These are phyloP conservation scores for Clarias laeviceps DNA, from an alignment of 2,797 vertebrate genomes.

Conservation along the genomic window DNA sequence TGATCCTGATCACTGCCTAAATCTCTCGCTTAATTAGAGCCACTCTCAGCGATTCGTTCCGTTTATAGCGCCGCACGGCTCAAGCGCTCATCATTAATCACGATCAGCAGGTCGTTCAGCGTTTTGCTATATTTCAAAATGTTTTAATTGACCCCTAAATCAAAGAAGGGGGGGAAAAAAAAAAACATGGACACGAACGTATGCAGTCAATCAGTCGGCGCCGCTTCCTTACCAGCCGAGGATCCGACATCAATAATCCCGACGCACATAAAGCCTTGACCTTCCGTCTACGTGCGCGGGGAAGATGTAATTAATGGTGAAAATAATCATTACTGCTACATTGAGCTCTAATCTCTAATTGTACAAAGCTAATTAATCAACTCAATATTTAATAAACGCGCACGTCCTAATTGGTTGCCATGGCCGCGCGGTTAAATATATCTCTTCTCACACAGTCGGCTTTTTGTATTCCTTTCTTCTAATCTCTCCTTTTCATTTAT, in stretches of 20 bases:
- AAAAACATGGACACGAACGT: not conserved
- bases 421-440: constrained; percentile 49
- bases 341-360: constrained; percentile 18
- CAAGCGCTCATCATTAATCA: not conserved
- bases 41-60: not conserved
- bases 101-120: not conserved
- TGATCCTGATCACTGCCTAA: not conserved
- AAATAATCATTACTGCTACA: constrained; percentile 17
- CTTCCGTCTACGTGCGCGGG: not conserved
- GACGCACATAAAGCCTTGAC: not conserved
- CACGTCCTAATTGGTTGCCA: constrained; percentile 41
- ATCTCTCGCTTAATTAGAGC: not conserved
- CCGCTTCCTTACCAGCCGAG: not conserved
- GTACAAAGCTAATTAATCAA: constrained; percentile 32
- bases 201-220: not conserved
- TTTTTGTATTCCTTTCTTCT: constrained; percentile 17
- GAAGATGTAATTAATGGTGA: constrained; percentile 11
- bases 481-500: constrained; percentile 12
- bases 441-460: constrained; percentile 17
- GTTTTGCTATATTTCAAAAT: constrained; percentile 1
- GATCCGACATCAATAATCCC: not conserved
- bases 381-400: constrained; percentile 31
- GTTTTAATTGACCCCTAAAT: constrained; percentile 23
- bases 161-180: not conserved
- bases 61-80: not conserved